Percentiles rank a stretch among this genome's conserved stretches.
Conservation (phyloP, 2,888 invertebrate genomes). For the Leptodirus hochenwartii region DNA sequence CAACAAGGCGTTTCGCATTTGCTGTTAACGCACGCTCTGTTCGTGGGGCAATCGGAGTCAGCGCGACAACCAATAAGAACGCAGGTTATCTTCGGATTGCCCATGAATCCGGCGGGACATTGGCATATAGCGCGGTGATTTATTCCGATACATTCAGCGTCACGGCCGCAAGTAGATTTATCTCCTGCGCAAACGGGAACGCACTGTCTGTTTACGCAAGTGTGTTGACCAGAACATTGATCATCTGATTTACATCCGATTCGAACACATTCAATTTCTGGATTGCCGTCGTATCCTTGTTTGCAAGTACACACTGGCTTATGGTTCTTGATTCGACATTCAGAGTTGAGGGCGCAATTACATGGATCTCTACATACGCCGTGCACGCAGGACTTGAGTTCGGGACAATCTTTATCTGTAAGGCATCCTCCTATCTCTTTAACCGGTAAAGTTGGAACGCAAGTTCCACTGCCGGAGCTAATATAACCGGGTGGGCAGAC, state of each 20-base stretch:
- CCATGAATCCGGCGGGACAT: constrained; percentile 63
- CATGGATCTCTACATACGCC: constrained; percentile 71
- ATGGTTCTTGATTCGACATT: constrained; percentile 69
- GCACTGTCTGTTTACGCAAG: constrained; percentile 69
- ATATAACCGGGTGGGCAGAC: constrained; percentile 78
- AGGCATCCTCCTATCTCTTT: constrained; percentile 47
- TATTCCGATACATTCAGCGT: constrained; percentile 61
- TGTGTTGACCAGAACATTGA: constrained; percentile 66
- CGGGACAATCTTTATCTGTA: constrained; percentile 58
- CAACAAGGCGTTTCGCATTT: constrained; percentile 64
- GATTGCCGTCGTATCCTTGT: constrained; percentile 69
- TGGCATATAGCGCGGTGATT: constrained; percentile 71
- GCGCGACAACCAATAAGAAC: constrained; percentile 62
- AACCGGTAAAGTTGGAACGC: constrained; percentile 48
- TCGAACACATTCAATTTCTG: constrained; percentile 61
- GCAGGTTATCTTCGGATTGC: constrained; percentile 65
- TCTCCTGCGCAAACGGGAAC: constrained; percentile 61
- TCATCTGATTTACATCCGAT: constrained; percentile 53
- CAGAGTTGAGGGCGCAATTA: constrained; percentile 67
- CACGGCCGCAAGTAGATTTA: constrained; percentile 49
- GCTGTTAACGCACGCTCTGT: constrained; percentile 63
- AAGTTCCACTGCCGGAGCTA: constrained; percentile 64
- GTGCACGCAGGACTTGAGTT: constrained; percentile 60
- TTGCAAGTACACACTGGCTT: constrained; percentile 76
- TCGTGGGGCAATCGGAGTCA: constrained; percentile 63